A percentile compares a stretch with the other conserved stretches of the same genome.
phyloP scores from a whole-genome alignment of 2,113 vertebrate genomes.

The Alaudala cheleensis region DNA sequence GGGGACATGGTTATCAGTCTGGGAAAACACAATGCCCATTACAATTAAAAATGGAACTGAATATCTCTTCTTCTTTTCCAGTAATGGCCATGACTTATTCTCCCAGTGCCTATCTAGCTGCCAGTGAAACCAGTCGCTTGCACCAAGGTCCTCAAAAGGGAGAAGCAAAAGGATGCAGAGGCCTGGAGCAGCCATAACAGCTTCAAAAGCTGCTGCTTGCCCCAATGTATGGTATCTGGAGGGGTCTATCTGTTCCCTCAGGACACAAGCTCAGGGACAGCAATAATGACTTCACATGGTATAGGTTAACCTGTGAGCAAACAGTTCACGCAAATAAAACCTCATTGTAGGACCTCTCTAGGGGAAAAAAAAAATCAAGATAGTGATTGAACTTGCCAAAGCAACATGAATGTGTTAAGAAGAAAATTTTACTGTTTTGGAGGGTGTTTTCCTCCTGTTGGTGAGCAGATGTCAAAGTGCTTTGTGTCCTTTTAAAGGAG shows the following conservation, averaged over 20 bases:
- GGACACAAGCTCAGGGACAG: not conserved
- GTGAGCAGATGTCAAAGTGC: not conserved
- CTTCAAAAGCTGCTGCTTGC: not conserved
- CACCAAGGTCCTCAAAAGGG: not conserved
- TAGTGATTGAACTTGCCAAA: not conserved
- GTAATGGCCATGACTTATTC: not conserved
- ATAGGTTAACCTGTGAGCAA: not conserved
- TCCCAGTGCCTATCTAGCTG: not conserved
- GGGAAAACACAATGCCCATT: not conserved
- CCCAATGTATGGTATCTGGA: fast-evolving
- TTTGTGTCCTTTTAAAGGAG: not conserved
- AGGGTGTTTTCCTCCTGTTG: not conserved
- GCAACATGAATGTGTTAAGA: not conserved
- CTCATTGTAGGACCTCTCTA: not conserved
- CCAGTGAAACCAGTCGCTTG: fast-evolving
- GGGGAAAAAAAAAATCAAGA: not conserved
- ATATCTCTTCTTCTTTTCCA: not conserved
- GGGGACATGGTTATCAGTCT: not conserved
- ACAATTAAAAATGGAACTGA: not conserved
- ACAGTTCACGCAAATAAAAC: not conserved
- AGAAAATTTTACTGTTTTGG: not conserved
- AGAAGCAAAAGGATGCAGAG: not conserved
- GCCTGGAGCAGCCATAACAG: not conserved
- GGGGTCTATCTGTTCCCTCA: not conserved
- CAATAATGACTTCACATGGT: not conserved